phyloP scores from a whole-genome alignment of 2,113 vertebrate genomes.

The Ameiurus melas region DNA sequence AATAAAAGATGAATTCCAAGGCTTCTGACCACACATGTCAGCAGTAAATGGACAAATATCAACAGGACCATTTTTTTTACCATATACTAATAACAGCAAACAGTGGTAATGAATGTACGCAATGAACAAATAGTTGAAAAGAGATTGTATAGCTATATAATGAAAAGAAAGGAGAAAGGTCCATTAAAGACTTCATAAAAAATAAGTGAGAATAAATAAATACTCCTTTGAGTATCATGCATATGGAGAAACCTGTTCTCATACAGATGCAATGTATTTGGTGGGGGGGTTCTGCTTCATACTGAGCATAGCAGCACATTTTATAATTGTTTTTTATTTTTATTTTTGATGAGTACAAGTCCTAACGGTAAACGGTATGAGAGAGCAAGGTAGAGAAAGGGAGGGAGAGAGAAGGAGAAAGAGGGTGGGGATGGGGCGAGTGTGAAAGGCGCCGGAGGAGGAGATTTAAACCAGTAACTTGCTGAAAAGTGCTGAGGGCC shows the following conservation, averaged over 20 bases:
- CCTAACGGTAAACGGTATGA: neutral
- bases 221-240: neutral
- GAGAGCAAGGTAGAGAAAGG: slow-evolving; percentile 34
- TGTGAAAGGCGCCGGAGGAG: slow-evolving; percentile 65
- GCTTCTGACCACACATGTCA: slow-evolving; percentile 30
- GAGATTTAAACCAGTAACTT: slow-evolving; percentile 69
- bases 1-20: slow-evolving; percentile 46
- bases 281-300: neutral
- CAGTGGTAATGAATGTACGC: neutral
- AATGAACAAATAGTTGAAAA: neutral
- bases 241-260: neutral
- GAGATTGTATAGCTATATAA: neutral
- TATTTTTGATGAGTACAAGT: neutral
- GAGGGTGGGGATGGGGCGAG: slow-evolving; percentile 50
- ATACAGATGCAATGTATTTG: neutral
- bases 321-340: neutral
- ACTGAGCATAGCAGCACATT: neutral
- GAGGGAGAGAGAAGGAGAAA: slow-evolving; percentile 36
- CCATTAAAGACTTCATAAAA: neutral
- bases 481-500: slow-evolving; percentile 67
- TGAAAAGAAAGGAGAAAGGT: neutral
- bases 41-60: slow-evolving; percentile 29
- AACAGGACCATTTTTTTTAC: slow-evolving; percentile 27
- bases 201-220: neutral
- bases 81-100: neutral